Conservation (phyloP, 2,797 vertebrate genomes). For the Streptopelia turtur region DNA sequence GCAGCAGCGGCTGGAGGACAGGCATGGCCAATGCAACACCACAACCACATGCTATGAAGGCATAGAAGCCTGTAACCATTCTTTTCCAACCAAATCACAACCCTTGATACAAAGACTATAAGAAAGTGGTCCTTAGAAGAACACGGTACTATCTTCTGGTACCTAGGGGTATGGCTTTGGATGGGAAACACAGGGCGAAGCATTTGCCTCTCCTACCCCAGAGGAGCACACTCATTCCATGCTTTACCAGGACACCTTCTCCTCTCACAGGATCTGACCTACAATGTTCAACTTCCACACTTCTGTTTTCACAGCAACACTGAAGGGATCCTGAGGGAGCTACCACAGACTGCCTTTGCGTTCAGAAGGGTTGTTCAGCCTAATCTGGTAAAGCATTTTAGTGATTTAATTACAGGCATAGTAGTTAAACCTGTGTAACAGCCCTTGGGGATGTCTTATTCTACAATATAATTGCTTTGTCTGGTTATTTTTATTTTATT, state of each 20-base stretch:
- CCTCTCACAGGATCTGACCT: background rate
- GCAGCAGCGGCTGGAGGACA: background rate
- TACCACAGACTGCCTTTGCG: background rate
- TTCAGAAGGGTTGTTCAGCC: background rate
- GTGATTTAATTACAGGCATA: background rate
- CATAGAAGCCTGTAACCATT: background rate
- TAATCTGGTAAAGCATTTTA: background rate
- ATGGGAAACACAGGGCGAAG: background rate
- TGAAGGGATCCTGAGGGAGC: background rate
- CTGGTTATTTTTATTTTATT: background rate
- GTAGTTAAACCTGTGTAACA: background rate
- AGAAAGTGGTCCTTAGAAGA: background rate
- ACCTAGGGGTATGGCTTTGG: background rate
- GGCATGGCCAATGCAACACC: background rate
- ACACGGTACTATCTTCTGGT: background rate
- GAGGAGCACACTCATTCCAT: background rate
- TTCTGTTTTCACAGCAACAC: background rate
- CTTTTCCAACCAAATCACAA: background rate
- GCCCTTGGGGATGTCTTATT: background rate
- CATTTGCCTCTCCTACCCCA: fast-evolving
- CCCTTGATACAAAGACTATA: background rate
- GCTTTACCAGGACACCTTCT: background rate
- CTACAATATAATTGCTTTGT: background rate
- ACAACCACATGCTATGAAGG: background rate
- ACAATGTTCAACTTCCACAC: background rate